A percentile compares a stretch with the other conserved stretches of the same genome.
These are phyloP conservation scores for Dyspetes luteomarginatus DNA, from an alignment of 2,888 invertebrate genomes.

Conservation along the genomic window DNA sequence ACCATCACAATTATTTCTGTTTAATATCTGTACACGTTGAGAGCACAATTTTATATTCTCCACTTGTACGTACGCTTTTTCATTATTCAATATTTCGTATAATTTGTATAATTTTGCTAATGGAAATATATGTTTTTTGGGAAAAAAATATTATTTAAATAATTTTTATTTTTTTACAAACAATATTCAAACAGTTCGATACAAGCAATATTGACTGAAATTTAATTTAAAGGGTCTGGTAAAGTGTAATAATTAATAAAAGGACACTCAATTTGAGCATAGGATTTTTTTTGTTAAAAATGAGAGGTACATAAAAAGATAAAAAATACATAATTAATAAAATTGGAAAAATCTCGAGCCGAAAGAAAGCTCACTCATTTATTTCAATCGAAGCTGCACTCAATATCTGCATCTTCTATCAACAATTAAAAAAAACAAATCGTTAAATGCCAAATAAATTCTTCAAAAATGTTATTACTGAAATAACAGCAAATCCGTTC, in stretches of 20 bases:
- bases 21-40: not conserved
- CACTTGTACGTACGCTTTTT: not conserved
- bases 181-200: not conserved
- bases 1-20: not conserved
- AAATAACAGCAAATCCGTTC: not conserved
- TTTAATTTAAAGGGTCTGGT: not conserved
- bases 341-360: not conserved
- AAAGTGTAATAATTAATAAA: not conserved
- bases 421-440: too few relatives aligned
- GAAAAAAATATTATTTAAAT: too few relatives aligned
- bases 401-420: too few relatives aligned
- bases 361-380: not conserved
- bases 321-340: not conserved
- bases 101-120: too few relatives aligned
- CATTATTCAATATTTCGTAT: too few relatives aligned
- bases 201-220: not conserved
- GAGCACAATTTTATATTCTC: not conserved
- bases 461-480: not conserved
- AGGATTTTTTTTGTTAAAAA: not conserved
- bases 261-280: not conserved
- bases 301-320: not conserved
- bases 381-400: not conserved
- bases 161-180: too few relatives aligned
- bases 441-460: too few relatives aligned
- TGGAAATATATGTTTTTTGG: too few relatives aligned